Conservation (phyloP, 2,113 vertebrate genomes). For the Myotis yumanensis region DNA sequence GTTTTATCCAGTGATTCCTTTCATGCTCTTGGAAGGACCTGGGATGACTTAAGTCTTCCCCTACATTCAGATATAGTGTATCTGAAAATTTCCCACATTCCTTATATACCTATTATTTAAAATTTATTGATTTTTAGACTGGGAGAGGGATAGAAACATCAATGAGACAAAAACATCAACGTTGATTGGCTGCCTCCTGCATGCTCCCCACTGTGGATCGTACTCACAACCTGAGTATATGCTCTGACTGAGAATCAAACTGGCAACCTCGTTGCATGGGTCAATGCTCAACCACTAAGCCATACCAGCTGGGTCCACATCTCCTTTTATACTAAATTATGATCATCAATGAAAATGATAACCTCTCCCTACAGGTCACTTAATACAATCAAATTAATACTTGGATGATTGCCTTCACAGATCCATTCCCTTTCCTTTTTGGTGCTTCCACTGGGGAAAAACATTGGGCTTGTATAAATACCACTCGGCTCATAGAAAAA, state of each 20-base stretch:
- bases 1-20: background rate
- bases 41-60: too few species aligned
- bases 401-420: background rate
- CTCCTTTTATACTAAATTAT: background rate
- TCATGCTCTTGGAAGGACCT: background rate
- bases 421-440: background rate
- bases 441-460: background rate
- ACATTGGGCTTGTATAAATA: background rate
- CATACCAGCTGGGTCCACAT: background rate
- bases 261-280: too few species aligned
- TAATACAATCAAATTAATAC: background rate
- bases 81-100: background rate
- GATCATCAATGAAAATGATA: background rate
- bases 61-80: background rate
- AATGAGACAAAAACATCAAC: too few species aligned
- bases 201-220: too few species aligned
- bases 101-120: too few species aligned
- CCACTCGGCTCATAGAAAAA: background rate
- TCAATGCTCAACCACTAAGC: too few species aligned
- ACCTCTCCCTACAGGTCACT: background rate
- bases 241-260: too few species aligned
- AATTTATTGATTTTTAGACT: too few species aligned
- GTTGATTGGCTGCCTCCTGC: too few species aligned
- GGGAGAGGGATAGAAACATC: too few species aligned
- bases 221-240: too few species aligned